Evolutionary conservation across 2,113 vertebrate genomes (phyloP).

Genomic region (Aramus guarauna): DNA sequence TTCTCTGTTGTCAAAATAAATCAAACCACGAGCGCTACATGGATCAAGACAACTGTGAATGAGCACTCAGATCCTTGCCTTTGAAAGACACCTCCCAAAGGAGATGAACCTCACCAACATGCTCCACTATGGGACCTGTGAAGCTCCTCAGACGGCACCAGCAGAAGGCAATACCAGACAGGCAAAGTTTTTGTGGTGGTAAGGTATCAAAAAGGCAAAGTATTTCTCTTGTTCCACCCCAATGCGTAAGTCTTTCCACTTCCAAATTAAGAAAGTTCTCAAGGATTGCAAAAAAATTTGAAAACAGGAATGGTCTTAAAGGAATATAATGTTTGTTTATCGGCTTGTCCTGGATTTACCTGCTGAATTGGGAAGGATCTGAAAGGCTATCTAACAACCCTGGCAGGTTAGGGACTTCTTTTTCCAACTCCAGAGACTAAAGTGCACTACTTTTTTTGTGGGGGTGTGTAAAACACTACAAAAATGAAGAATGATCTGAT

Average conservation of each 20-base stretch:
- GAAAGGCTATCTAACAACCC: background rate
- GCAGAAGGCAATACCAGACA: conserved; percentile 35
- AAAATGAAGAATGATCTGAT: background rate
- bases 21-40: background rate
- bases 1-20: background rate
- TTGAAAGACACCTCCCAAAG: background rate
- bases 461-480: background rate
- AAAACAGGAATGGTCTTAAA: background rate
- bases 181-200: background rate
- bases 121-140: background rate
- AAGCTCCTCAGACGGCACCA: background rate
- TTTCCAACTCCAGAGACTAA: background rate
- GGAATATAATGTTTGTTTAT: background rate
- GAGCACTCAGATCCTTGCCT: background rate
- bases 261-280: background rate
- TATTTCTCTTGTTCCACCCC: background rate
- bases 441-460: background rate
- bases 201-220: background rate
- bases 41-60: background rate
- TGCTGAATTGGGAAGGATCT: background rate
- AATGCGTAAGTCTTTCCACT: background rate
- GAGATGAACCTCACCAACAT: background rate
- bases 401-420: background rate
- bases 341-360: background rate
- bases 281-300: background rate